Evolutionary conservation across 2,888 invertebrate species (phyloP), one percentile per base, ranked within the genome.

Genomic region (Nezara viridula): DNA sequence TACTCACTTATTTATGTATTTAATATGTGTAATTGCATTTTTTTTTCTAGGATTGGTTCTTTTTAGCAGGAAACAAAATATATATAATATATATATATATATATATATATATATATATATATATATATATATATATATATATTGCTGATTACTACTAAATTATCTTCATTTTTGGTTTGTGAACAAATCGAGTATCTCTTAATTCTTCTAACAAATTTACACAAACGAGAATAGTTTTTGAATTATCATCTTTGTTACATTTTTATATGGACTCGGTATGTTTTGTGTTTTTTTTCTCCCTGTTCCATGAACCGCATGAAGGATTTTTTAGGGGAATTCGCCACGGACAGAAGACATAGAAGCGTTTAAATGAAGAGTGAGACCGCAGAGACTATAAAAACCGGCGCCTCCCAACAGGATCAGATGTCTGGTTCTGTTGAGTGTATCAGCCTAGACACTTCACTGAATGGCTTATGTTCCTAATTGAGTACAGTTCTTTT

Each of bases 351-450:
- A 73, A 73, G 66, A 73, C 66, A 73, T 73, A 73, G 37, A 73
- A 73, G 66, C 66, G 66, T 37, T 32, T 16, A 37, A 21, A 5
- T 73, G 19, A 37, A 73, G 66, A 37, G 32, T 21, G 6, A 21
- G 37, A 73, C 66, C 66, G 66, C 81, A 81, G 81, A 44, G 81
- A 1, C 81, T n/a, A 81, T 81, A 81, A 81, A 81, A 81, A 24
- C 81, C 12, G 81, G 81, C 81, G 81, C 81, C 81, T 24, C 81
- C 37, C n/a, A 47, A 81, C 40, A 0, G 44, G 9, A 44, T 81
- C 81, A 81, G n/a, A 81, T 81, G 81, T 47, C 44, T 47, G 81
- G n/a, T 81, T 81, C 81, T 44, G n/a, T 44, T 81, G 81, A n/a
- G 32, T 37, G 81, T 44, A 44, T n/a, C 12, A 81, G n/a, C 24